Evolutionary conservation across 1,140 invertebrate species (phyloP).

Genomic region (Mesaphorura yosii): DNA sequence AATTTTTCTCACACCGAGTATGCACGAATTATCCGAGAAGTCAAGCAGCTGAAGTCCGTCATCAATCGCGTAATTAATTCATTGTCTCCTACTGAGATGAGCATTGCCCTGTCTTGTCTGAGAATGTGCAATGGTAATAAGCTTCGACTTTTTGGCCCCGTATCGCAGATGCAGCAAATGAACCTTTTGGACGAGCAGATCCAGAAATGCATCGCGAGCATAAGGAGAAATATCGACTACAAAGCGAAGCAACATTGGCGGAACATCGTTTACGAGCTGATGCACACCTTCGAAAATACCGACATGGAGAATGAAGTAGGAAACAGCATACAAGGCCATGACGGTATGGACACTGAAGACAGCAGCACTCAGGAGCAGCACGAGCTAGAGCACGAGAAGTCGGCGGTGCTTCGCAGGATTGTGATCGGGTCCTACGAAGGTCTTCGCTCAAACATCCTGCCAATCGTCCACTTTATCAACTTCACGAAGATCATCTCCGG

Average conservation of each 20-base stretch:
- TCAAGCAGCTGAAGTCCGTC: constrained; percentile 1
- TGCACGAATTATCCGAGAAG: neutral
- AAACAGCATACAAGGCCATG: no score
- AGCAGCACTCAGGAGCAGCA: no score
- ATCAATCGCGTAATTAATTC: constrained; percentile 8
- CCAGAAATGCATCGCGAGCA: constrained; percentile 16
- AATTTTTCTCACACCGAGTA: neutral
- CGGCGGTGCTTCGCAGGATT: constrained; percentile 6
- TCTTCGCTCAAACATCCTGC: constrained; percentile 9
- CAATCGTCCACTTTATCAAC: constrained; percentile 15
- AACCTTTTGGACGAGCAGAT: constrained; percentile 14
- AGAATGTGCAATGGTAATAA: neutral
- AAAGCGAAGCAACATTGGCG: constrained; percentile 20
- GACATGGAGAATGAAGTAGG: no score
- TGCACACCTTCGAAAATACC: constrained; percentile 8
- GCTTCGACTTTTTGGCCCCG: neutral
- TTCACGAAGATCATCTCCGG: constrained; percentile 8
- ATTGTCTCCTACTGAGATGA: neutral
- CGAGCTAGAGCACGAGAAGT: no score
- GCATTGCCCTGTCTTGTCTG: neutral
- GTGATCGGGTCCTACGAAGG: constrained; percentile 13
- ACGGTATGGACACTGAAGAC: no score
- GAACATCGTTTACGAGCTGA: no score
- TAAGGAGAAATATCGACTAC: constrained; percentile 9
- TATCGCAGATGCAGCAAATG: constrained; percentile 14